Percentiles rank a stretch among this genome's conserved stretches.
phyloP scores from a whole-genome alignment of 1,140 invertebrate species.

The Zaprionus vittiger region DNA sequence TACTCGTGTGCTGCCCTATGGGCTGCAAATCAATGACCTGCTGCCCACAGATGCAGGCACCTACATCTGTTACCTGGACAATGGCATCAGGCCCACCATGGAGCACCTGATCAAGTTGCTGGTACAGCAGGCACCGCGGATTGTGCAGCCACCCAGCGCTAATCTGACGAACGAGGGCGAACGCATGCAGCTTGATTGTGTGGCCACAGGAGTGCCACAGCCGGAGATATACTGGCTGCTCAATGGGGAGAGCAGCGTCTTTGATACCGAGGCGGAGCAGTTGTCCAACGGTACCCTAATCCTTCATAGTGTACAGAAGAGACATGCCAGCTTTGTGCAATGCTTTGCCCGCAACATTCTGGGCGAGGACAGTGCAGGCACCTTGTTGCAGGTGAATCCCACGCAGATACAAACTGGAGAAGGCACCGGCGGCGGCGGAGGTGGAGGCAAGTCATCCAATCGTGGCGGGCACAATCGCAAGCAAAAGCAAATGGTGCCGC shows the following conservation, averaged over 20 bases:
- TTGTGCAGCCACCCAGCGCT: slow-evolving; percentile 86
- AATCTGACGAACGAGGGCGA: slow-evolving; percentile 88
- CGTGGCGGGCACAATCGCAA: slow-evolving; percentile 22
- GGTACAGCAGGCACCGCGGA: slow-evolving; percentile 87
- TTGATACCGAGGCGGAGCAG: slow-evolving; percentile 86
- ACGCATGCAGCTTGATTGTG: slow-evolving; percentile 87
- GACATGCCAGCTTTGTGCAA: slow-evolving; percentile 94
- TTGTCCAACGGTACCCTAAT: slow-evolving; percentile 86
- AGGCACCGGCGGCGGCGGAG: neutral
- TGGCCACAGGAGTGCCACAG: slow-evolving; percentile 88
- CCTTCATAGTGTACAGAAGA: slow-evolving; percentile 89
- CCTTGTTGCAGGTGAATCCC: slow-evolving; percentile 90
- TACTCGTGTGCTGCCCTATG: slow-evolving; percentile 84
- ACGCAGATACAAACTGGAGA: slow-evolving; percentile 88
- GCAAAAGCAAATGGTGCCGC: slow-evolving; percentile 89
- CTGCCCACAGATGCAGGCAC: slow-evolving; percentile 87
- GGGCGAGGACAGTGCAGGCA: slow-evolving; percentile 88
- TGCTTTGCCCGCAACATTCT: slow-evolving; percentile 93
- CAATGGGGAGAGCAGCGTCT: slow-evolving; percentile 89
- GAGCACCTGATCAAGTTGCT: slow-evolving; percentile 84
- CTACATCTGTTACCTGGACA: slow-evolving; percentile 88
- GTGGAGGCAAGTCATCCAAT: neutral
- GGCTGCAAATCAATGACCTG: slow-evolving; percentile 87
- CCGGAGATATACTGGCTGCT: slow-evolving; percentile 93
- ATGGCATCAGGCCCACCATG: slow-evolving; percentile 82